Evolutionary conservation across 2,113 vertebrate species (phyloP), one percentile per base, ranked within the genome.

Genomic region (Sula dactylatra): DNA sequence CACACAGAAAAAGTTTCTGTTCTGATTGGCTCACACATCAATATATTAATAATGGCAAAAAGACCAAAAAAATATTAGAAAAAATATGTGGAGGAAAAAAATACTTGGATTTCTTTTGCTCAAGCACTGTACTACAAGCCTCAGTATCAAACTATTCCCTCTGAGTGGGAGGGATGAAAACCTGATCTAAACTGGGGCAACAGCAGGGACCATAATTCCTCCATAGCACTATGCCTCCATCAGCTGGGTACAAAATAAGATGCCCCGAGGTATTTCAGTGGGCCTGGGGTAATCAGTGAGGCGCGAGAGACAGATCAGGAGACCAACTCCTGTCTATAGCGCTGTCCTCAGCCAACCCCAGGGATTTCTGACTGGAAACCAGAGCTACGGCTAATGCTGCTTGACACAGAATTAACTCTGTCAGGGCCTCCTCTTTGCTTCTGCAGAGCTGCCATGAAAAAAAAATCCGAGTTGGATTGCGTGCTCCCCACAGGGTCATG

Each of bases 381-480:
- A 94, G 95, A 95, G 93, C 94, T 87, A 67, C 2, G 7, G 89
- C 90, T 97, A 97, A 97, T 97, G 94, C 94, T 82, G 85, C 96
- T 96, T 96, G 94, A 96, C 96, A 95, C 34, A 96, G 96, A 97
- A 96, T 97, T 97, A 97, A 96, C 91, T 96, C 93, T 97, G 86
- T 19, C 58, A 78, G 66, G 70, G 87, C 86, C 56, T 79, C 54
- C 55, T 95, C 62, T 90, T 81, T 83, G 86, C 88, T 86, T 87
- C 91, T 95, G 83, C 80, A 72, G 86, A 80, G 73, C 83, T 92
- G 88, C 65, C 70, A 31, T 8, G 19, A 55, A 38, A 93, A 95
- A 83, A 84, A 82, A 47, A 50, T 18, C 73, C 47, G 58, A 86
- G 32, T 6, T 74, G 61, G 72, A 81, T 6, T 87, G 47, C 20